These are phyloP conservation scores for Parauchenoglanis ngamensis DNA, from an alignment of 2,797 vertebrate species.

Conservation along the genomic window DNA sequence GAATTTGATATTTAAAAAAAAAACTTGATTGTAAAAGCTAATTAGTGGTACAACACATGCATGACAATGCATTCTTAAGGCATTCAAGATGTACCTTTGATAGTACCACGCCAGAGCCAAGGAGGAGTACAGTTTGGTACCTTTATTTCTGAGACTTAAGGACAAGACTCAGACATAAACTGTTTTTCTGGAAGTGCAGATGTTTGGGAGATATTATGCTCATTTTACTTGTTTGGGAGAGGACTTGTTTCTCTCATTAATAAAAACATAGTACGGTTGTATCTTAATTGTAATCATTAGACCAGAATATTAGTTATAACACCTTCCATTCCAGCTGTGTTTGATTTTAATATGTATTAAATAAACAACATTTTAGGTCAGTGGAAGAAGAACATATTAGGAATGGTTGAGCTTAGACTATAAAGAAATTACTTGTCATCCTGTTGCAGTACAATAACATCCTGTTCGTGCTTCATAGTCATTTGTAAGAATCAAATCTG, in stretches of 20 bases:
- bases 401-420: neutral
- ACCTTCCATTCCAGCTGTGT: neutral
- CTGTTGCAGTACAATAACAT: slow-evolving; percentile 35
- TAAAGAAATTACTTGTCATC: slow-evolving; percentile 1
- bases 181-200: neutral
- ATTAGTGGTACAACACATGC: neutral
- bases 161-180: neutral
- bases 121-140: neutral
- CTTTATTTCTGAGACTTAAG: neutral
- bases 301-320: neutral
- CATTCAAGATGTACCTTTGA: neutral
- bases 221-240: neutral
- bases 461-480: slow-evolving; percentile 30
- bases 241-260: neutral
- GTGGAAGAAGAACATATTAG: neutral
- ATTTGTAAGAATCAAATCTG: slow-evolving; percentile 50
- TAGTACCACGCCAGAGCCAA: neutral
- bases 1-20: too few species aligned
- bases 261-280: neutral
- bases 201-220: neutral
- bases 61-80: neutral
- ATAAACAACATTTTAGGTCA: neutral
- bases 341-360: neutral
- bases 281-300: neutral
- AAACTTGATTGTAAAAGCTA: neutral